A percentile compares a stretch with the other conserved stretches of the same genome.
phyloP scores from a whole-genome alignment of 2,113 vertebrate species.

The Argyrosomus japonicus region DNA sequence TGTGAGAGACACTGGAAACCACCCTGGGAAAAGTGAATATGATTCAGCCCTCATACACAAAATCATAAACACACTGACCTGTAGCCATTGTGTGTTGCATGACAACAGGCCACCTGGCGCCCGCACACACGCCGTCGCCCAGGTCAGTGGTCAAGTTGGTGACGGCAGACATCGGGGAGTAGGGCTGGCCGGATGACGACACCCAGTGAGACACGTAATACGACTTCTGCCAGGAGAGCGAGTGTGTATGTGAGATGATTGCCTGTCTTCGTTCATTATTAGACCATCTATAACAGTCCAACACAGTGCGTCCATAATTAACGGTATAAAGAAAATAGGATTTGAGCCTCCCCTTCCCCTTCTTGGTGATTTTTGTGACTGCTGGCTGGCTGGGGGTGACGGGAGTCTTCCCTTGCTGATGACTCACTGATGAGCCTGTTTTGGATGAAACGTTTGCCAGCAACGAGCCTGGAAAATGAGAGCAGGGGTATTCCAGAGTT shows the following conservation, averaged over 20 bases:
- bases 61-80: conserved; percentile 36
- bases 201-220: conserved; percentile 48
- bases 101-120: conserved; percentile 65
- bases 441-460: conserved; percentile 52
- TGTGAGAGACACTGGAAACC: conserved; percentile 52
- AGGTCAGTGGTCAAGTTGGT: conserved; percentile 62
- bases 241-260: conserved; percentile 46
- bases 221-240: conserved; percentile 51
- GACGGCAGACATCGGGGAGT: conserved; percentile 57
- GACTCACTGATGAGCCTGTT: conserved; percentile 71
- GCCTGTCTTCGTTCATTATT: conserved; percentile 52
- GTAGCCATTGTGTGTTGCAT: conserved; percentile 45
- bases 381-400: conserved; percentile 50
- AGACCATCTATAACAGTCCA: conserved; percentile 14
- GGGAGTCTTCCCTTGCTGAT: conserved; percentile 63
- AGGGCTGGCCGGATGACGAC: conserved; percentile 45
- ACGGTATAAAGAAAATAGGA: conserved; percentile 22
- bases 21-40: conserved; percentile 56
- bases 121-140: conserved; percentile 38
- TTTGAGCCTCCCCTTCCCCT: conserved; percentile 16
- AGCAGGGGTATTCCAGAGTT: conserved; percentile 72
- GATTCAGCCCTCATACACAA: conserved; percentile 26
- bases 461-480: conserved; percentile 61
- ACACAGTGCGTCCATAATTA: conserved; percentile 36
- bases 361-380: conserved; percentile 47